phyloP scores from a whole-genome alignment of 2,113 vertebrate species.

The Ailurus styani region DNA sequence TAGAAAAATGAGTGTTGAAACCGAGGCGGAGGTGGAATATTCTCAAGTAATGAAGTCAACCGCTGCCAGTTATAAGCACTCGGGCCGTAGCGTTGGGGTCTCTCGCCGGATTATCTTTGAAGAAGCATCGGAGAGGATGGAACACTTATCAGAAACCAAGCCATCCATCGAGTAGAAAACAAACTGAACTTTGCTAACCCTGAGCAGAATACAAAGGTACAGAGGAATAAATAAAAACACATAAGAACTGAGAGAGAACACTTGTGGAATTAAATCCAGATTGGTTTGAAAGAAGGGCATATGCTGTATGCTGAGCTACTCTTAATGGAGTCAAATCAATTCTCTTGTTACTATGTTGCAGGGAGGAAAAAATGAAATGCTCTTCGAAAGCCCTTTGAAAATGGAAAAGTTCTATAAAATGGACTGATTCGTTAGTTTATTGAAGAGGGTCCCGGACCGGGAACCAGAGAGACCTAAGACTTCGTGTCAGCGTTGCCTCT shows the following conservation, averaged over 20 bases:
- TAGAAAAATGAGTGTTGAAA: neutral
- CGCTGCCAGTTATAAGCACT: neutral
- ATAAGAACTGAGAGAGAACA: neutral
- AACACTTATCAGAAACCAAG: neutral
- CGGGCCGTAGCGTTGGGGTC: neutral
- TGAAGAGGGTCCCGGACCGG: neutral
- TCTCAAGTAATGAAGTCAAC: neutral
- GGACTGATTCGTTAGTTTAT: neutral
- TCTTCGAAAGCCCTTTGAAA: constrained; percentile 43
- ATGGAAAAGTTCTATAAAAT: constrained; percentile 7
- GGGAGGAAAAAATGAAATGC: constrained; percentile 19
- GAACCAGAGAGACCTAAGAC: neutral
- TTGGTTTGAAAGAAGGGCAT: constrained; percentile 31
- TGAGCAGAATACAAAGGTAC: constrained; percentile 37
- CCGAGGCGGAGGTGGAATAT: neutral
- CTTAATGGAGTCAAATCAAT: constrained; percentile 42
- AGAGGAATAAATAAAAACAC: constrained; percentile 41
- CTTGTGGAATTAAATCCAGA: constrained; percentile 52
- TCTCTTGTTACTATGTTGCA: neutral
- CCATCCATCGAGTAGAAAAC: neutral
- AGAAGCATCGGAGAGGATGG: neutral
- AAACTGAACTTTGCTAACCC: constrained; percentile 40
- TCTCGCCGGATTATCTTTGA: neutral
- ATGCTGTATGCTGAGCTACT: neutral
- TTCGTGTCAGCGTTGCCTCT: neutral